Evolutionary conservation across 2,797 vertebrate genomes (phyloP), one percentile per base, ranked within the genome.

Genomic region (Peromyscus nudipes): DNA sequence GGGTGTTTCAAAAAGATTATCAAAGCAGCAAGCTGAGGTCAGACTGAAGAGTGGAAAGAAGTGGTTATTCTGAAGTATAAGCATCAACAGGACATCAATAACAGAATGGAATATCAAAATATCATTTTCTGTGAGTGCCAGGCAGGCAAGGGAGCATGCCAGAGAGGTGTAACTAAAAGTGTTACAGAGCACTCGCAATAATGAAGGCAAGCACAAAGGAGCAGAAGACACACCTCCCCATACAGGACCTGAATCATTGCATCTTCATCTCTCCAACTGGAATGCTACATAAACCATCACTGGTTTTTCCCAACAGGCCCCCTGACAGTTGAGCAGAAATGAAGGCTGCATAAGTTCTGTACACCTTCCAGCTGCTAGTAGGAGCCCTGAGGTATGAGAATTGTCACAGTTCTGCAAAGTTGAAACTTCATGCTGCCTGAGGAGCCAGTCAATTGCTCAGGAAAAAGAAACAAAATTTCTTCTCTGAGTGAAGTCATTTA

Each of bases 301-400:
- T 83, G 73, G 85, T 57, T 25, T 73, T n/a, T 8, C 31, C 23
- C 37, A 62, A n/a, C n/a, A 71, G 1, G 11, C 6, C 17, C 17
- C 34, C 82, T 64, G n/a, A 65, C 0, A 40, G 49, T 17, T 86
- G 43, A 62, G 52, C n/a, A 6, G 14, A 75, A 0, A 0, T 1
- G 10, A 46, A 75, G 13, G 34, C 1, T 64, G 3, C 0, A 0
- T 4, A 19, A 31, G 14, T 4, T 27, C 40, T 9, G 0, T 14
- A 17, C 13, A 21, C 31, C 55, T 89, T 65, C 0, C 1, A 6
- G 19, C 3, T 76, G 55, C 88, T 75, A 12, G 9, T 2, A 12
- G 60, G 80, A 2, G 4, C 2, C 8, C 0, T n/a, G 55, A 73
- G 46, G 16, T 0, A 3, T 5, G 1, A 4, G 69, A 4, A 60